These are phyloP conservation scores for Bostrychus sinensis DNA, from an alignment of 2,113 vertebrate genomes.

Conservation along the genomic window DNA sequence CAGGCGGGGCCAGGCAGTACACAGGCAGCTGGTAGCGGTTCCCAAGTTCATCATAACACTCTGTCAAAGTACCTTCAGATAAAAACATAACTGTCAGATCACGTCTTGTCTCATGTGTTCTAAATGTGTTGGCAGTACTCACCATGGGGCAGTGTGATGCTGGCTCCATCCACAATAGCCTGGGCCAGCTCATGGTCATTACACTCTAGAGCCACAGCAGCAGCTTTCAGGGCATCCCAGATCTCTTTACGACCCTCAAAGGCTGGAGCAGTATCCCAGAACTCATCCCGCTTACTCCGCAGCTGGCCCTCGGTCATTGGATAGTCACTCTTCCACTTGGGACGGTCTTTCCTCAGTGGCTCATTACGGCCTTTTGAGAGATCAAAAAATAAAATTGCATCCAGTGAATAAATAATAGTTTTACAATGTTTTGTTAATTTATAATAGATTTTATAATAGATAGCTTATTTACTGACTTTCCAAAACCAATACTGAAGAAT, in stretches of 20 bases:
- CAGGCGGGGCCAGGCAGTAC: conserved; percentile 92
- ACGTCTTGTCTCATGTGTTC: background rate
- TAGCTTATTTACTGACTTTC: too few species aligned
- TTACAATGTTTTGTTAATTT: too few species aligned
- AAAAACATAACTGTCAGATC: background rate
- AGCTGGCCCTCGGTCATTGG: conserved; percentile 98
- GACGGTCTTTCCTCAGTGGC: conserved; percentile 94
- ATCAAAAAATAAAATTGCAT: too few species aligned
- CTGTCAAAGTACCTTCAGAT: conserved; percentile 87
- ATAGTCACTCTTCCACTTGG: conserved; percentile 98
- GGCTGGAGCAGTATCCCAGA: conserved; percentile 97
- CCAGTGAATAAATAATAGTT: too few species aligned
- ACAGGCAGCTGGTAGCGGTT: conserved; percentile 96
- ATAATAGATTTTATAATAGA: too few species aligned
- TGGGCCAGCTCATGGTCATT: conserved; percentile 95
- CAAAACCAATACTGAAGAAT: too few species aligned
- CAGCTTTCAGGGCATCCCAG: conserved; percentile 97
- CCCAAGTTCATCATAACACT: conserved; percentile 97
- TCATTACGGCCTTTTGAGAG: conserved; percentile 86
- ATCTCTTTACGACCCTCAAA: conserved; percentile 99
- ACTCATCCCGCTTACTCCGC: conserved; percentile 97
- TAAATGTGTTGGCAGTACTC: conserved; percentile 44
- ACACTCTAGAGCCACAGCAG: conserved; percentile 90
- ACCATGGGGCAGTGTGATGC: conserved; percentile 97
- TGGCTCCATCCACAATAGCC: conserved; percentile 96